Evolutionary conservation across 1,140 invertebrate species (phyloP).

Genomic region (Bombyx mandarina): DNA sequence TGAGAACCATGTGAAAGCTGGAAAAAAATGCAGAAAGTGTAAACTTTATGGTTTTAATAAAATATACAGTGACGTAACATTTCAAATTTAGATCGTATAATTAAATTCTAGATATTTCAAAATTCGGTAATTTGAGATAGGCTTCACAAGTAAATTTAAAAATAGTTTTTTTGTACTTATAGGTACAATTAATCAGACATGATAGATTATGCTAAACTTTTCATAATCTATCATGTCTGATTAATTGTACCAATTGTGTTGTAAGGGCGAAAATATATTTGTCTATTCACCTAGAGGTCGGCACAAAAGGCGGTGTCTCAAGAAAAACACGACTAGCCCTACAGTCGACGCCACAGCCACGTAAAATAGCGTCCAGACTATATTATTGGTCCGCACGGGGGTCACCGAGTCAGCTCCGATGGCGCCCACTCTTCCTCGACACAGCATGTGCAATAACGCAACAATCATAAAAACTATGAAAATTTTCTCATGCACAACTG

Average conservation of each 20-base stretch:
- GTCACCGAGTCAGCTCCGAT: constrained; percentile 43
- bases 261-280: too few relatives aligned
- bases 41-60: too few relatives aligned
- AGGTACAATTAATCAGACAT: too few relatives aligned
- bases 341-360: constrained; percentile 83
- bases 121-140: too few relatives aligned
- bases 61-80: too few relatives aligned
- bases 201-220: too few relatives aligned
- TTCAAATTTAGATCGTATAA: too few relatives aligned
- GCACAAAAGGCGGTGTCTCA: constrained; percentile 89
- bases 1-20: constrained; percentile 95
- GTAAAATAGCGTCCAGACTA: constrained; percentile 77
- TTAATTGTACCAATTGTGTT: too few relatives aligned
- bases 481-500: constrained; percentile 92
- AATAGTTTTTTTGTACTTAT: too few relatives aligned
- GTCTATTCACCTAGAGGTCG: constrained; percentile 83
- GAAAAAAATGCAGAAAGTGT: constrained; percentile 31
- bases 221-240: too few relatives aligned
- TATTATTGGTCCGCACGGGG: constrained; percentile 55
- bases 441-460: constrained; percentile 88
- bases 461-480: constrained; percentile 94
- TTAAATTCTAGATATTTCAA: too few relatives aligned
- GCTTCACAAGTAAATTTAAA: too few relatives aligned
- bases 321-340: constrained; percentile 88
- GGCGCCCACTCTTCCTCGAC: constrained; percentile 64